phyloP scores from a whole-genome alignment of 2,113 vertebrate genomes.

The Dolichotis patagonum region DNA sequence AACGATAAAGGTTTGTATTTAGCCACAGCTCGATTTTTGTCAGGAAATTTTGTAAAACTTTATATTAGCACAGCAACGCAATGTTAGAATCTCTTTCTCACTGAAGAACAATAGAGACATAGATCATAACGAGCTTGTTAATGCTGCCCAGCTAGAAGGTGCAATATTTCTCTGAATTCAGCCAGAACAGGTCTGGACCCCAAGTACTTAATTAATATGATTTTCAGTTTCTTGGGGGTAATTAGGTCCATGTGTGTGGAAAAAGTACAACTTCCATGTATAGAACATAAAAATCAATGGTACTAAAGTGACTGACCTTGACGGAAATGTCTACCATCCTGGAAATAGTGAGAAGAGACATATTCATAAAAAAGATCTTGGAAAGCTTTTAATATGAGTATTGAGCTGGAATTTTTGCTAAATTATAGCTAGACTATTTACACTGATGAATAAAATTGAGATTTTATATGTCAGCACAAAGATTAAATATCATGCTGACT shows the following conservation, averaged over 20 bases:
- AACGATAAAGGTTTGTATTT: constrained; percentile 43
- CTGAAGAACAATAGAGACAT: neutral
- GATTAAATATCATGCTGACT: constrained; percentile 38
- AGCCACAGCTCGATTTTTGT: fast-evolving
- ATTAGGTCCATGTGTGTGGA: neutral
- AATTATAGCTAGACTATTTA: constrained; percentile 30
- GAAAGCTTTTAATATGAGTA: constrained; percentile 71
- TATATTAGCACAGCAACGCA: neutral
- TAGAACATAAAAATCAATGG: constrained; percentile 69
- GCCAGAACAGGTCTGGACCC: neutral
- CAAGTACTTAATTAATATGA: neutral
- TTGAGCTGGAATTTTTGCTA: constrained; percentile 74
- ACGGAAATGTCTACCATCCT: constrained; percentile 54
- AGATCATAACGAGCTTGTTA: neutral
- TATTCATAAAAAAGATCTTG: constrained; percentile 30
- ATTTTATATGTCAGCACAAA: constrained; percentile 49
- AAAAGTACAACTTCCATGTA: constrained; percentile 51
- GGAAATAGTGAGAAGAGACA: constrained; percentile 69
- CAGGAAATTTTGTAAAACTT: constrained; percentile 13
- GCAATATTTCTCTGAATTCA: neutral
- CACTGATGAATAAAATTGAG: constrained; percentile 65
- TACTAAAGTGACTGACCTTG: constrained; percentile 62
- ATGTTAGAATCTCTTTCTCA: neutral
- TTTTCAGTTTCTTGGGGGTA: neutral
- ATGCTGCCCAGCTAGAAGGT: neutral